Evolutionary conservation across 2,888 invertebrate species (phyloP), one percentile per base, ranked within the genome.

Genomic region (Amphipyra tragopoginis): DNA sequence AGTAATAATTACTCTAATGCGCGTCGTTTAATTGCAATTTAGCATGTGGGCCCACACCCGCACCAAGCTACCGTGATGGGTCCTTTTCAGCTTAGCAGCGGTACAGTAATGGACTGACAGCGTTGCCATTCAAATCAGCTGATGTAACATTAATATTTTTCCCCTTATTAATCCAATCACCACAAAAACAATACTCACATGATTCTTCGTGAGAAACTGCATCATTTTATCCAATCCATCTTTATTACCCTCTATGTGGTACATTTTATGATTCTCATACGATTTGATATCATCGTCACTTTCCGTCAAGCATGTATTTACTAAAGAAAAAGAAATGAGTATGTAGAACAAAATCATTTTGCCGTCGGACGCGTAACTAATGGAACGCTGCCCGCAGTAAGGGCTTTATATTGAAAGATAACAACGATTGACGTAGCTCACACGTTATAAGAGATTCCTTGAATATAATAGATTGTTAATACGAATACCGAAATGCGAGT

Each of bases 171-270:
- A 10, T 8, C 10, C 11, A 44, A 34, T 15, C 50, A 26, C 50
- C 40, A 54, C 53, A 63, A 50, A 45, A 51, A 8, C 6, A 5
- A 40, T 49, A 86, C 88, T 89, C 68, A 90, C 90, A 68, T 84
- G 76, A 51, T 78, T 63, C 6, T 75, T 36, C 13, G 45, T 58
- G 5, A 85, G 67, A 21, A 64, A 61, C 0, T 63, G 51, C 14
- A 81, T 26, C 4, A 83, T 48, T 4, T 69, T 63, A 0, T 55
- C 45, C 9, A 83, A 43, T 0, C 51, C 71, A n/a, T 64, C 13
- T 26, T 56, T 42, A 14, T 62, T 50, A 0, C 86, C 86, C 40
- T 74, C 47, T 9, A 85, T 62, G 65, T 77, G 72, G 29, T 77
- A 77, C n/a, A 78, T 56, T 40, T 75, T 85, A 34, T 81, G 71